phyloP scores from a whole-genome alignment of 2,888 invertebrate genomes.

The Stenotaenia linearis region DNA sequence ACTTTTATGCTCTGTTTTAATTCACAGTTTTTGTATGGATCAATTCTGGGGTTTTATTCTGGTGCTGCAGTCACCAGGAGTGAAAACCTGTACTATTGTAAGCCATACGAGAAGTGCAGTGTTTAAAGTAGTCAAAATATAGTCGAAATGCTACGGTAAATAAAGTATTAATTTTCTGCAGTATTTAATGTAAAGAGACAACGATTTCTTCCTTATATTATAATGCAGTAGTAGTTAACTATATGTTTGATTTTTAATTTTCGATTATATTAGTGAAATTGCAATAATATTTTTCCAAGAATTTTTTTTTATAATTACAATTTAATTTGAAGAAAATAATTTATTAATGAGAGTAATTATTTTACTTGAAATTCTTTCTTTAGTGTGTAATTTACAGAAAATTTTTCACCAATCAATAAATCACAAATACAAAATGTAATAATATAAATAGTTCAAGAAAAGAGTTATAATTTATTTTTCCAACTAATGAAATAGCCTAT shows the following conservation, averaged over 20 bases:
- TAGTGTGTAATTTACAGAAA: too few relatives aligned
- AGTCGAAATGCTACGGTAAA: not conserved
- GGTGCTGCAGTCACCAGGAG: not conserved
- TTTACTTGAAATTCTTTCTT: not conserved
- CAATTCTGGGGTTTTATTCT: not conserved
- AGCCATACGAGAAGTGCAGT: not conserved
- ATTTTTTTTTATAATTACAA: too few relatives aligned
- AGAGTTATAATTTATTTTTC: not conserved
- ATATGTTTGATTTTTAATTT: not conserved
- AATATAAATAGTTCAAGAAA: not conserved
- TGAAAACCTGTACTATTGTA: conserved; percentile 3
- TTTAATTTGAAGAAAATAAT: too few relatives aligned
- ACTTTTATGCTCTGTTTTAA: not conserved
- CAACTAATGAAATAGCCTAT: not conserved
- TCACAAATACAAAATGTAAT: not conserved
- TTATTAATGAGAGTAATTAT: too few relatives aligned
- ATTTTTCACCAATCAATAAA: not conserved
- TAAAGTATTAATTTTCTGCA: not conserved
- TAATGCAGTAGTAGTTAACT: not conserved
- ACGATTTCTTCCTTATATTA: not conserved
- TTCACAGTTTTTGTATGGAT: not conserved
- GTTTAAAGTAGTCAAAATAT: not conserved
- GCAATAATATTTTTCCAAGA: not conserved
- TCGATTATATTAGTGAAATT: not conserved
- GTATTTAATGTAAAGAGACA: not conserved